Conservation (phyloP, 2,888 invertebrate genomes). For the Drosophila niveifrons region DNA sequence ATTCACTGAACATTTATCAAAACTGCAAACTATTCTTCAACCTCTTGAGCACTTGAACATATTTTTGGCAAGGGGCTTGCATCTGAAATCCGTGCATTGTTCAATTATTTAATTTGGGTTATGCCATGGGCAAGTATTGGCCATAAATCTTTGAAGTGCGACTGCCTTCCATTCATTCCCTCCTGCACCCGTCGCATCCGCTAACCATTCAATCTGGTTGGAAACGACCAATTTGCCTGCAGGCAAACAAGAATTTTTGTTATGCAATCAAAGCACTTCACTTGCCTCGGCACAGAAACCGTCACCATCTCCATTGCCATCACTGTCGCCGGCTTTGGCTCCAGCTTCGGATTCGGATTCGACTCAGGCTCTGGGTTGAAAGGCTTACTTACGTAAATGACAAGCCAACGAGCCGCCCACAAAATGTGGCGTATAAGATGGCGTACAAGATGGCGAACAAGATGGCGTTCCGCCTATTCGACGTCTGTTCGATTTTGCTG, state of each 20-base stretch:
- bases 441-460: constrained; percentile 25
- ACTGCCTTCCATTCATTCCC: constrained; percentile 37
- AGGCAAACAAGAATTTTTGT: constrained; percentile 52
- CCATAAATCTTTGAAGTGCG: constrained; percentile 62
- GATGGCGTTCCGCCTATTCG: constrained; percentile 28
- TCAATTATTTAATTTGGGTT: constrained; percentile 62
- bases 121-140: constrained; percentile 45
- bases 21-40: constrained; percentile 20
- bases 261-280: constrained; percentile 66
- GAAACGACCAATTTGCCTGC: constrained; percentile 49
- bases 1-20: constrained; percentile 23
- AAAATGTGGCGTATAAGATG: constrained; percentile 31
- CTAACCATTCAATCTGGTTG: constrained; percentile 30
- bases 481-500: constrained; percentile 46
- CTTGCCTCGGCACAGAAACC: constrained; percentile 28
- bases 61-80: constrained; percentile 7
- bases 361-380: constrained; percentile 10
- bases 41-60: constrained; percentile 1
- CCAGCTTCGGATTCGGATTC: not conserved
- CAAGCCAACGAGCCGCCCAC: constrained; percentile 21
- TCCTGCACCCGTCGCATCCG: not conserved
- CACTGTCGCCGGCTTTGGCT: not conserved
- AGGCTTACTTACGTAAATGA: constrained; percentile 42
- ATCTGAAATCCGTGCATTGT: constrained; percentile 30
- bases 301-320: not conserved